These are phyloP conservation scores for Ispidina lecontei DNA, from an alignment of 2,797 vertebrate species.

Conservation along the genomic window DNA sequence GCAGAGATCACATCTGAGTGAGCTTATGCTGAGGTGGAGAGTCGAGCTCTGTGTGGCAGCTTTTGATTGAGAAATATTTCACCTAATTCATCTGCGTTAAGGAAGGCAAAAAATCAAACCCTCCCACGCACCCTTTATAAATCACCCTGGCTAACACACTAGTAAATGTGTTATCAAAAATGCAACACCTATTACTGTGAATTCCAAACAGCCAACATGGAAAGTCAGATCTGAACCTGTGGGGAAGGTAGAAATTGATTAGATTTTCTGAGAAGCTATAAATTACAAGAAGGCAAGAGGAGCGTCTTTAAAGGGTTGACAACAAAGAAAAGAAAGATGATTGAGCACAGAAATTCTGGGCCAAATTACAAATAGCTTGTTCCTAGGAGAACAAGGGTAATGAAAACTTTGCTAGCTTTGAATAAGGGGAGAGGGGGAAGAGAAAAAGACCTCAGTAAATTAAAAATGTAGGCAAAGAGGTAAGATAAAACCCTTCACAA, in stretches of 20 bases:
- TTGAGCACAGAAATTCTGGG: slow-evolving; percentile 19
- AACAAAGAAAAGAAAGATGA: slow-evolving; percentile 64
- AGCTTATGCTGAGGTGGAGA: slow-evolving; percentile 3
- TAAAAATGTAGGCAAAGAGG: background rate
- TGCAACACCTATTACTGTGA: slow-evolving; percentile 46
- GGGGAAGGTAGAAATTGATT: slow-evolving; percentile 57
- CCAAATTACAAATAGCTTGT: slow-evolving; percentile 30
- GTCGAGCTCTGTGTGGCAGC: slow-evolving; percentile 1
- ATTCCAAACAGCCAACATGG: slow-evolving; percentile 45
- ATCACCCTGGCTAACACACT: slow-evolving; percentile 47
- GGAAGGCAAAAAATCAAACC: slow-evolving; percentile 58
- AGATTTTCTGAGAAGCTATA: slow-evolving; percentile 44
- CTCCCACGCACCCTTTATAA: background rate
- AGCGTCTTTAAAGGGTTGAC: slow-evolving; percentile 35
- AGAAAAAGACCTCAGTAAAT: background rate
- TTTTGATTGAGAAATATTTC: slow-evolving; percentile 60
- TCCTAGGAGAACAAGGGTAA: slow-evolving; percentile 11
- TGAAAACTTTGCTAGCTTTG: slow-evolving; percentile 2
- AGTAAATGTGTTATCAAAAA: slow-evolving; percentile 62
- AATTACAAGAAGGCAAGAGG: slow-evolving; percentile 50
- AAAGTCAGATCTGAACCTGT: slow-evolving; percentile 42
- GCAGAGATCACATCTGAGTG: background rate
- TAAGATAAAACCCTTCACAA: background rate
- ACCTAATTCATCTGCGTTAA: slow-evolving; percentile 64
- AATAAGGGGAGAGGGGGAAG: background rate